Percentiles rank a stretch among this genome's conserved stretches.
These are phyloP conservation scores for Cremastobaeus sp. DNA, from an alignment of 2,888 invertebrate genomes.

Conservation along the genomic window DNA sequence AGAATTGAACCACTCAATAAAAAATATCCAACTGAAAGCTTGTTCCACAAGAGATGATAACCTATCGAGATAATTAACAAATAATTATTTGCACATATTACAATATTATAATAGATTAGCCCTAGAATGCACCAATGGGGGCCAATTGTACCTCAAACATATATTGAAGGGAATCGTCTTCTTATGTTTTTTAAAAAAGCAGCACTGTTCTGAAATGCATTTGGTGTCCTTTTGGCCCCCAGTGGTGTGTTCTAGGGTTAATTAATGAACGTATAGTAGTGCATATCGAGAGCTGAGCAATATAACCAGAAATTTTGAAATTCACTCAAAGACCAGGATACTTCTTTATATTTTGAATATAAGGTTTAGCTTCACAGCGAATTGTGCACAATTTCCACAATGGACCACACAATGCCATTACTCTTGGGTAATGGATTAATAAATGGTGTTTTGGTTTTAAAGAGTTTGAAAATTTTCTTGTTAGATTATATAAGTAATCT, in stretches of 20 bases:
- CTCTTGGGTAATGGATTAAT: conserved; percentile 40
- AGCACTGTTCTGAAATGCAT: too few species aligned
- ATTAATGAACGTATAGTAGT: too few species aligned
- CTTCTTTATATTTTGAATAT: too few species aligned
- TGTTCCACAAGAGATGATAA: neutral
- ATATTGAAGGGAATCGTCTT: too few species aligned
- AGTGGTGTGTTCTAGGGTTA: too few species aligned
- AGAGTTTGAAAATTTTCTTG: conserved; percentile 23
- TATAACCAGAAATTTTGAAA: too few species aligned
- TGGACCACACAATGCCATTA: conserved; percentile 45
- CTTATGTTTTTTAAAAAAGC: too few species aligned
- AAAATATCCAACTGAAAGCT: conserved; percentile 8
- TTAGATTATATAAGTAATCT: conserved; percentile 22
- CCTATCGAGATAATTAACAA: neutral
- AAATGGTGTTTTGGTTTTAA: conserved; percentile 55
- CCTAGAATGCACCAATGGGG: too few species aligned
- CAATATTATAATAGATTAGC: neutral
- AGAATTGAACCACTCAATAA: conserved; percentile 7
- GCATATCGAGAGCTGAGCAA: too few species aligned
- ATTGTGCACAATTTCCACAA: conserved; percentile 32
- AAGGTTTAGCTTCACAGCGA: conserved; percentile 18
- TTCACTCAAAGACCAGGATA: too few species aligned
- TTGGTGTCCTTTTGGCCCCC: too few species aligned
- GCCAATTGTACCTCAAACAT: too few species aligned
- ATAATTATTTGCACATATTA: neutral